These are phyloP conservation scores for Agrotis segetum DNA, from an alignment of 2,888 invertebrate species.

Conservation along the genomic window DNA sequence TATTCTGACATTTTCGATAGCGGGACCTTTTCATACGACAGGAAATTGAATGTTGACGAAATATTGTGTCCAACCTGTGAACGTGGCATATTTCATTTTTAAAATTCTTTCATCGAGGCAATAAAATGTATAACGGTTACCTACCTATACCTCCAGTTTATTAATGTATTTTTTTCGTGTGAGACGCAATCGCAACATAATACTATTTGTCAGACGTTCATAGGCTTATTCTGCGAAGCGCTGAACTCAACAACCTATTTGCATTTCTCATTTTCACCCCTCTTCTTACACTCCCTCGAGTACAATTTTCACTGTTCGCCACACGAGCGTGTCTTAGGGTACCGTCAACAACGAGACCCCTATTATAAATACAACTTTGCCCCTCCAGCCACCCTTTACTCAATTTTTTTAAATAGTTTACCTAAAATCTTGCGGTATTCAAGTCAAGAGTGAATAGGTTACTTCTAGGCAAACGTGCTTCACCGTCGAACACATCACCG, in stretches of 20 bases:
- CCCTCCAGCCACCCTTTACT: constrained; percentile 19
- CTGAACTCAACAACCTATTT: constrained; percentile 85
- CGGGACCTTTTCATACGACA: constrained; percentile 75
- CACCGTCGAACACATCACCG: too few species aligned
- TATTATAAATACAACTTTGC: constrained; percentile 54
- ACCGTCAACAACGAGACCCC: constrained; percentile 60
- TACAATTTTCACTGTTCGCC: constrained; percentile 81
- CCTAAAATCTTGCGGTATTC: too few species aligned
- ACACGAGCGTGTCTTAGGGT: constrained; percentile 74
- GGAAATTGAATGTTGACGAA: constrained; percentile 83
- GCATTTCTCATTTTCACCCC: constrained; percentile 89
- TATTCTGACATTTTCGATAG: constrained; percentile 77
- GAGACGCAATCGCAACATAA: constrained; percentile 78
- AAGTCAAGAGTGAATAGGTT: too few species aligned
- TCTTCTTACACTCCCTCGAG: constrained; percentile 80
- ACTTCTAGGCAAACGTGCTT: too few species aligned
- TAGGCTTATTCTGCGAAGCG: constrained; percentile 81
- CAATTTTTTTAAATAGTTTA: constrained; percentile 11
- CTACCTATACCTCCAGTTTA: constrained; percentile 56
- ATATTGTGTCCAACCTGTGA: constrained; percentile 69
- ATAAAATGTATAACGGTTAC: constrained; percentile 62
- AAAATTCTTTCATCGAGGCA: constrained; percentile 56
- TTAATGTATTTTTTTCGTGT: constrained; percentile 69
- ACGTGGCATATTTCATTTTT: constrained; percentile 68
- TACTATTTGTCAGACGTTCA: constrained; percentile 85